phyloP scores from a whole-genome alignment of 2,888 invertebrate species.

The Tolmerus cingulatus region DNA sequence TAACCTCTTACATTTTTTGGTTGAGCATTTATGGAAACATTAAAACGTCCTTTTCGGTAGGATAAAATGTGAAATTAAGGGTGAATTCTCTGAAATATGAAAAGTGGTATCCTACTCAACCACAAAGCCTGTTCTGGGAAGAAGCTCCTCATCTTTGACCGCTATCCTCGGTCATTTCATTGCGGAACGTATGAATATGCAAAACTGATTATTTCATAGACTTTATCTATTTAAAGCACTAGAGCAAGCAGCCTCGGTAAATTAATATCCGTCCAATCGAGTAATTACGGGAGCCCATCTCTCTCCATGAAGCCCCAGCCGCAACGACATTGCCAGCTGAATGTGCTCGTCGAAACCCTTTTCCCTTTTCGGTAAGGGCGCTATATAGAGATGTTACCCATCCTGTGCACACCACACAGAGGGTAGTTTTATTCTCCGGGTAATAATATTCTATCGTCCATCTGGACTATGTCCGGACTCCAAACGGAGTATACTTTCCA shows the following conservation, averaged over 20 bases:
- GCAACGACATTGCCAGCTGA: background rate
- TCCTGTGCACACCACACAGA: background rate
- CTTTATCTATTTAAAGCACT: background rate
- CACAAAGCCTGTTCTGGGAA: background rate
- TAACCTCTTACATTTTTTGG: no score
- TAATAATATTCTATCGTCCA: slow-evolving; percentile 15
- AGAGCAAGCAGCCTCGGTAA: background rate
- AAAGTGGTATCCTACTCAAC: background rate
- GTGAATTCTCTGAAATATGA: background rate
- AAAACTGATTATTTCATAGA: background rate
- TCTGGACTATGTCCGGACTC: background rate
- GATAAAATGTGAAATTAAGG: background rate
- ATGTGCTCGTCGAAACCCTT: background rate
- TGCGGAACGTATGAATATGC: background rate
- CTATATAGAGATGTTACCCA: background rate
- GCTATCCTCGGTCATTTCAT: background rate
- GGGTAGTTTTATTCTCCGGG: background rate
- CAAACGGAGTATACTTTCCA: background rate
- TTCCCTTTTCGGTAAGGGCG: background rate
- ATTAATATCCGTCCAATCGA: background rate
- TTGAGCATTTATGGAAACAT: background rate
- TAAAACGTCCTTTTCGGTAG: background rate
- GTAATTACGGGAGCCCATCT: background rate
- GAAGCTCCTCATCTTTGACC: background rate
- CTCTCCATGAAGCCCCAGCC: background rate